Conservation (phyloP, 2,113 vertebrate genomes). For the Atrichornis clamosus region DNA sequence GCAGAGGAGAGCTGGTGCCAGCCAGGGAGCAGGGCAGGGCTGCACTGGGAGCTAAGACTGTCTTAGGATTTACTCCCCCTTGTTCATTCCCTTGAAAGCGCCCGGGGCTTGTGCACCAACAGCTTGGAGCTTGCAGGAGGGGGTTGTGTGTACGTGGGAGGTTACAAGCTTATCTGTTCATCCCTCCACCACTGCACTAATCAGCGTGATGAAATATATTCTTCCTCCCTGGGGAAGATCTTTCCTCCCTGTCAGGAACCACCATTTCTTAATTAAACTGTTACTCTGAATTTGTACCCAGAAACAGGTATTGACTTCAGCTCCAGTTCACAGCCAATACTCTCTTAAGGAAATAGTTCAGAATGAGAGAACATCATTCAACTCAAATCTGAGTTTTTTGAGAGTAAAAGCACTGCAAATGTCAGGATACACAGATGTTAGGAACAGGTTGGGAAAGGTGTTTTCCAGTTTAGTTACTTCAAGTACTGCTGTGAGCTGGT, state of each 20-base stretch:
- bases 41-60: background rate
- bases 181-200: background rate
- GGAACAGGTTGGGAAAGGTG: background rate
- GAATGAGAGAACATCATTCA: background rate
- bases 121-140: background rate
- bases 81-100: background rate
- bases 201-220: background rate
- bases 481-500: background rate
- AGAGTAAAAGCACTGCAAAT: background rate
- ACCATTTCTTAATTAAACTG: background rate
- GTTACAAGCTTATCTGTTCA: background rate
- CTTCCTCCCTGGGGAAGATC: background rate
- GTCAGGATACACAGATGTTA: background rate
- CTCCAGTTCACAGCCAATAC: background rate
- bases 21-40: background rate
- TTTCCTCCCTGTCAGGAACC: background rate
- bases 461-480: background rate
- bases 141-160: background rate
- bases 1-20: background rate
- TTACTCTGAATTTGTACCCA: accelerated
- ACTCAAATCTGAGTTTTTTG: background rate
- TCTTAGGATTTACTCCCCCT: background rate
- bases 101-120: background rate
- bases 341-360: background rate
- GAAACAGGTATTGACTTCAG: accelerated